These are phyloP conservation scores for Andrena minutula DNA, from an alignment of 2,888 invertebrate genomes.

Conservation along the genomic window DNA sequence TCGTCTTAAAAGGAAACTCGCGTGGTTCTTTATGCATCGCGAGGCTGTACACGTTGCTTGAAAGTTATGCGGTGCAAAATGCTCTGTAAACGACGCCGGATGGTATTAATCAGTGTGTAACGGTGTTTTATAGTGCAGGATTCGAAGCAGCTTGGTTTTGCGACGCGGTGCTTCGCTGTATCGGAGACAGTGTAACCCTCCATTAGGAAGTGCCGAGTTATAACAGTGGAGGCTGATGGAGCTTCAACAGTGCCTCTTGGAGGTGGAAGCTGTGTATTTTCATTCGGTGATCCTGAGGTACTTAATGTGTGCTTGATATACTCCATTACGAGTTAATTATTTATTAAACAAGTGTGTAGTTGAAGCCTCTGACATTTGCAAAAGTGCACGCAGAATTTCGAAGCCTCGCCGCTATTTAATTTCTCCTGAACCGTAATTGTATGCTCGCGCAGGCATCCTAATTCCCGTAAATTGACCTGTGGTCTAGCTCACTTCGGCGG, in stretches of 20 bases:
- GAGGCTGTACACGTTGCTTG: constrained; percentile 59
- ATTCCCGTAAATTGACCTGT: constrained; percentile 50
- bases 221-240: too few species aligned
- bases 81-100: neutral
- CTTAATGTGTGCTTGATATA: neutral
- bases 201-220: too few species aligned
- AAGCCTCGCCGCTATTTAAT: constrained; percentile 2
- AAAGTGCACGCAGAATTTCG: constrained; percentile 21
- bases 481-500: constrained; percentile 27
- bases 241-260: too few species aligned
- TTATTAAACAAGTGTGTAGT: neutral
- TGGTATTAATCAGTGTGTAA: constrained; percentile 13
- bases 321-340: neutral
- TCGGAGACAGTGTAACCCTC: too few species aligned
- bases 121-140: neutral
- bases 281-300: too few species aligned
- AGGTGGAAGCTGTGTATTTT: too few species aligned
- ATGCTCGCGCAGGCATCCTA: constrained; percentile 17
- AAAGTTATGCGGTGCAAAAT: constrained; percentile 33
- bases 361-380: constrained; percentile 20
- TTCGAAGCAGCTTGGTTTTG: neutral
- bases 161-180: too few species aligned
- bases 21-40: constrained; percentile 5
- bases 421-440: constrained; percentile 26
- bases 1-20: constrained; percentile 40